Conservation (phyloP, 1,140 invertebrate species). For the Heliconius himera region DNA sequence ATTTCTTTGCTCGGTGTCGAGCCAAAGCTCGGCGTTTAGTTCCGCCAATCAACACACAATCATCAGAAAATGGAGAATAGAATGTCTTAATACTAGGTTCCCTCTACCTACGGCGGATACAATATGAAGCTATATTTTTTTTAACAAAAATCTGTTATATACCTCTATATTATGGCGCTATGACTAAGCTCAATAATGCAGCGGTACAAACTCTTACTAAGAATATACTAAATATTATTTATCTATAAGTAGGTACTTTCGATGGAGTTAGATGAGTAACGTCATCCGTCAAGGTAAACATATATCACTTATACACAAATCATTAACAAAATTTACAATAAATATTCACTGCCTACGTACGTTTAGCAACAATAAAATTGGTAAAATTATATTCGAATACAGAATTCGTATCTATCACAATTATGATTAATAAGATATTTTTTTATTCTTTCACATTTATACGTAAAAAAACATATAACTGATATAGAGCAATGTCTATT, state of each 20-base stretch:
- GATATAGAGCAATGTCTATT: background rate
- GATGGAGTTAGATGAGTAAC: slow-evolving; percentile 30
- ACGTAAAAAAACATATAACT: background rate
- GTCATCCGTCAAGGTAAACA: slow-evolving; percentile 5
- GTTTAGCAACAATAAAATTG: background rate
- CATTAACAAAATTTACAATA: slow-evolving; percentile 4
- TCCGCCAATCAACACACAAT: no score
- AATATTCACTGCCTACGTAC: background rate
- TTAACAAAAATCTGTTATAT: background rate
- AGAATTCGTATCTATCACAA: background rate
- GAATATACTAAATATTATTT: background rate
- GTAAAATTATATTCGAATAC: slow-evolving; percentile 1
- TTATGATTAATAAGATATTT: background rate
- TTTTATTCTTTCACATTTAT: background rate
- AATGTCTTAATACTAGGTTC: no score
- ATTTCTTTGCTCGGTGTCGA: no score
- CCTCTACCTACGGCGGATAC: no score
- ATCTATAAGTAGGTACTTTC: slow-evolving; percentile 7
- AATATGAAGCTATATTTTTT: no score
- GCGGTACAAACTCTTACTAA: background rate
- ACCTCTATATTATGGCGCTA: no score
- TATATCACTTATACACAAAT: slow-evolving; percentile 15
- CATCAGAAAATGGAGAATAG: no score
- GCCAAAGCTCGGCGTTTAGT: no score
- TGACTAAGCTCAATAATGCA: background rate